phyloP scores from a whole-genome alignment of 2,888 invertebrate genomes.

The Dendrolimus pini region DNA sequence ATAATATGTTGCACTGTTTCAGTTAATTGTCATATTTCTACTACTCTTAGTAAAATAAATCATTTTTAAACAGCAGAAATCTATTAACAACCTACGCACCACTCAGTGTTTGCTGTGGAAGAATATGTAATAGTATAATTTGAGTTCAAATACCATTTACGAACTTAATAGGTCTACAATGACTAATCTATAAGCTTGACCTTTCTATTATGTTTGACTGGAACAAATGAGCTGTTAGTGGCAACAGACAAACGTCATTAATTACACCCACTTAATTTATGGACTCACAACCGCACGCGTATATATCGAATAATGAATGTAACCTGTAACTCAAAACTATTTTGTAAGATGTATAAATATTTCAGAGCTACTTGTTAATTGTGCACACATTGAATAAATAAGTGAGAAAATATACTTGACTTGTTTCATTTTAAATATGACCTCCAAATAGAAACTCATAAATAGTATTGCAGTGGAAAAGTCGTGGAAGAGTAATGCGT shows the following conservation, averaged over 20 bases:
- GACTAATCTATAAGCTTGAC: neutral
- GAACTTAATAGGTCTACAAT: neutral
- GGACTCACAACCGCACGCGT: neutral
- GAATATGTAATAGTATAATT: neutral
- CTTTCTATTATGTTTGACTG: neutral
- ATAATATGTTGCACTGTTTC: no score
- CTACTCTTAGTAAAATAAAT: no score
- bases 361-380: constrained; percentile 71
- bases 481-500: no score
- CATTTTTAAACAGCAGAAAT: no score
- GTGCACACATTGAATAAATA: constrained; percentile 71
- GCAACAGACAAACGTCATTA: neutral
- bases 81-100: no score
- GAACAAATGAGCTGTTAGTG: neutral
- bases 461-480: no score
- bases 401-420: constrained; percentile 28
- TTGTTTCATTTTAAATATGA: constrained; percentile 16
- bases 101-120: neutral
- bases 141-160: neutral
- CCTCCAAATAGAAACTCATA: no score
- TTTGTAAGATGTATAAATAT: constrained; percentile 54
- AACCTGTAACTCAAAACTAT: constrained; percentile 22
- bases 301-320: constrained; percentile 15
- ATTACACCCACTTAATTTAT: neutral
- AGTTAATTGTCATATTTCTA: no score